Evolutionary conservation across 92 coral and sea anemone species (phyloP).

Genomic region (Heteractis magnifica): DNA sequence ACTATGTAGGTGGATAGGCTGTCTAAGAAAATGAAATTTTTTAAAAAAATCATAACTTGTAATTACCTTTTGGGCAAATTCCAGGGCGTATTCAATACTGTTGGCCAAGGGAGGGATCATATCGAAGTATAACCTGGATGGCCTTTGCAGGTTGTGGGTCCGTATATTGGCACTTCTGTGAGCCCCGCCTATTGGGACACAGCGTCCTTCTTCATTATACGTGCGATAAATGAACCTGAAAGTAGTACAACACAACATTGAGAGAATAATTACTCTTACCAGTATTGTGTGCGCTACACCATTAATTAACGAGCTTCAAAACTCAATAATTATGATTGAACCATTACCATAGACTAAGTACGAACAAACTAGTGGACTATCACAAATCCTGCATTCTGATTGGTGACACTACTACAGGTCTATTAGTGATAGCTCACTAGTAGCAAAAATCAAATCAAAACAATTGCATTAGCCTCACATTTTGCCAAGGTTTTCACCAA

Average conservation of each 20-base stretch:
- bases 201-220: constrained; percentile 88
- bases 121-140: constrained; percentile 85
- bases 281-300: no score
- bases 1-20: no score
- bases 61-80: constrained; percentile 64
- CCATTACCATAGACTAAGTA: no score
- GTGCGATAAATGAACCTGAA: constrained; percentile 86
- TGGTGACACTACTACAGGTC: no score
- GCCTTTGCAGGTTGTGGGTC: constrained; percentile 78
- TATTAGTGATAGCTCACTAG: no score
- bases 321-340: no score
- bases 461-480: neutral
- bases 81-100: constrained; percentile 73
- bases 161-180: constrained; percentile 76
- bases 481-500: no score
- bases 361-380: no score
- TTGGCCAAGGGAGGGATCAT: constrained; percentile 70
- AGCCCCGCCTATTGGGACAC: constrained; percentile 91
- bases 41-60: neutral
- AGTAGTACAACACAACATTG: neutral
- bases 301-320: no score
- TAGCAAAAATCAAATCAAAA: neutral
- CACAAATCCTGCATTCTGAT: no score
- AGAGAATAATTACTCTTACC: no score
- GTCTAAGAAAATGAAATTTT: no score